These are phyloP conservation scores for Unio pictorum DNA, from an alignment of 2,888 invertebrate species.

Conservation along the genomic window DNA sequence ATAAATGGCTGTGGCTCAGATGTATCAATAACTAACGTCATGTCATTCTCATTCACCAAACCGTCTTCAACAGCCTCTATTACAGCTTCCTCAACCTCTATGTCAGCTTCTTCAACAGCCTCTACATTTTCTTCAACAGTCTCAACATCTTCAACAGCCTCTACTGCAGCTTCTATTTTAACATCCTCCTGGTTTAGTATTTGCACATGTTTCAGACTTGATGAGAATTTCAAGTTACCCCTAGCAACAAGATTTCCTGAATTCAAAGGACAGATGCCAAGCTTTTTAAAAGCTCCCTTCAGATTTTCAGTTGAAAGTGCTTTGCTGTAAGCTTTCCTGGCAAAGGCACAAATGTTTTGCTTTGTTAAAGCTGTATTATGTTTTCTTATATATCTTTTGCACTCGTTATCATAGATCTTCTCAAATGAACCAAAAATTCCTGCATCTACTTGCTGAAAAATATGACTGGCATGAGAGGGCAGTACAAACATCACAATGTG, in stretches of 20 bases:
- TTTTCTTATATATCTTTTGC: conserved; percentile 17
- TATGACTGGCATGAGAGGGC: conserved; percentile 23
- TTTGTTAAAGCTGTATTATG: conserved; percentile 10
- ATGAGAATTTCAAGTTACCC: conserved; percentile 3
- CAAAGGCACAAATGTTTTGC: conserved; percentile 15
- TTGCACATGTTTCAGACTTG: not conserved
- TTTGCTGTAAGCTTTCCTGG: conserved; percentile 14
- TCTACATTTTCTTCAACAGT: not conserved
- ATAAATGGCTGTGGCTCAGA: too few relatives aligned
- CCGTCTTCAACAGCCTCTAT: not conserved
- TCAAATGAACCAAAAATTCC: conserved; percentile 30
- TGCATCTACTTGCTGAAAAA: conserved; percentile 18
- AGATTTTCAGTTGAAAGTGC: conserved; percentile 22
- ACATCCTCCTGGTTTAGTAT: too few relatives aligned
- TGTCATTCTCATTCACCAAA: not conserved
- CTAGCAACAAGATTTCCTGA: conserved; percentile 7
- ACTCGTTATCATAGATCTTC: conserved; percentile 7
- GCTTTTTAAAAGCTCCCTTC: conserved; percentile 14
- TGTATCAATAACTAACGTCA: too few relatives aligned
- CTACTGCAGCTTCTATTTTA: not conserved
- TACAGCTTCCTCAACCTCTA: not conserved
- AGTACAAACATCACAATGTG: conserved; percentile 31
- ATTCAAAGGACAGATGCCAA: conserved; percentile 27
- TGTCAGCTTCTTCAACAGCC: not conserved
- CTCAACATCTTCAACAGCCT: not conserved